A percentile compares a stretch with the other conserved stretches of the same genome.
Conservation (phyloP, 2,888 invertebrate species). For the Clitarchus hookeri region DNA sequence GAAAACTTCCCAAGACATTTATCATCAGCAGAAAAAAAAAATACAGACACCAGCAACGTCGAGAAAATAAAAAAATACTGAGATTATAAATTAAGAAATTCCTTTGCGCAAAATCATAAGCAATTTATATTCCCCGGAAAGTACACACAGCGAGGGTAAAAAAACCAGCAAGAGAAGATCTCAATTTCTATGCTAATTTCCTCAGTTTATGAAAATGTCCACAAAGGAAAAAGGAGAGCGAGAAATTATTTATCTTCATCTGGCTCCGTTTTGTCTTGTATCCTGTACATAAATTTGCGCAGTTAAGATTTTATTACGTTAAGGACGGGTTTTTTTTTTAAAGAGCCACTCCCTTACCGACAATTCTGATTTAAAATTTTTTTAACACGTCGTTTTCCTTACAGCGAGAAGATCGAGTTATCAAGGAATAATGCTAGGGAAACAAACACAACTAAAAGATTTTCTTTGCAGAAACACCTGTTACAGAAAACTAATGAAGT, state of each 20-base stretch:
- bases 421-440: too few relatives aligned
- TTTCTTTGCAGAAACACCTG: too few relatives aligned
- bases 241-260: conserved; percentile 3
- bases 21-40: too few relatives aligned
- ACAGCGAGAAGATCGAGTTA: too few relatives aligned
- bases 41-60: too few relatives aligned
- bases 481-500: too few relatives aligned
- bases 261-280: neutral
- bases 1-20: too few relatives aligned
- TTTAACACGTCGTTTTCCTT: too few relatives aligned
- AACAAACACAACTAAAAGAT: too few relatives aligned
- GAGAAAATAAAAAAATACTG: neutral
- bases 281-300: neutral
- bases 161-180: neutral
- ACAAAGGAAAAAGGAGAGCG: neutral
- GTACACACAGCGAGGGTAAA: neutral
- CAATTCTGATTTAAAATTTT: too few relatives aligned
- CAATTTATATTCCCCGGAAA: neutral
- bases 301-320: neutral
- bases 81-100: conserved; percentile 2
- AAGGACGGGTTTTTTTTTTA: neutral
- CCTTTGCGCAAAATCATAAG: neutral
- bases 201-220: neutral
- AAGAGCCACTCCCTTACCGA: too few relatives aligned
- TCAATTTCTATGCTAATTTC: conserved; percentile 6